Conservation (phyloP, 2,113 vertebrate species). For the Clinocottus analis region DNA sequence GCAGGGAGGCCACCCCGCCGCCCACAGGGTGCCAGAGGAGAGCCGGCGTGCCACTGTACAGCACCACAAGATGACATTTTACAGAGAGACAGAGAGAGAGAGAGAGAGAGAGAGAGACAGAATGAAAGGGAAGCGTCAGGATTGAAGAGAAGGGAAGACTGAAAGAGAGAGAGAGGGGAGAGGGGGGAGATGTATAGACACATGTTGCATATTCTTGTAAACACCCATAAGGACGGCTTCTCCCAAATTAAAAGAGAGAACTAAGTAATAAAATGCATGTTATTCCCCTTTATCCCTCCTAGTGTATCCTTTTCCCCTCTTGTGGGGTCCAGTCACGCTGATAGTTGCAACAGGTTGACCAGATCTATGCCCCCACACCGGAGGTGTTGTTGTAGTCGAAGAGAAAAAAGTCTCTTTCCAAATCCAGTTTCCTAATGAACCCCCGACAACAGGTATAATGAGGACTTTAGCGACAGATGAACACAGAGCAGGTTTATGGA, state of each 20-base stretch:
- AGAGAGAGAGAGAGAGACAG: neutral
- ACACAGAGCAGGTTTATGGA: too few relatives aligned
- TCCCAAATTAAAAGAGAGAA: neutral
- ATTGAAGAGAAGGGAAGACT: neutral
- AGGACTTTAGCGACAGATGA: neutral
- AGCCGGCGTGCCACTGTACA: neutral
- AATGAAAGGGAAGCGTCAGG: neutral
- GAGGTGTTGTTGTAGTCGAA: too few relatives aligned
- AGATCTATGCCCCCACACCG: neutral
- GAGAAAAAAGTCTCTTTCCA: too few relatives aligned
- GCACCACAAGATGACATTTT: too few relatives aligned
- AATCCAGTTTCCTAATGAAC: neutral
- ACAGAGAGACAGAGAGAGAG: neutral
- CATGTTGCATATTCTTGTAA: neutral
- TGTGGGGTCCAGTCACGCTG: neutral
- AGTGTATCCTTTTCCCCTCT: neutral
- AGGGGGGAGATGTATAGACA: too few relatives aligned
- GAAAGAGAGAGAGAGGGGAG: too few relatives aligned
- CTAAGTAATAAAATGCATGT: neutral
- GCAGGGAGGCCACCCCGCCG: slow-evolving; percentile 29
- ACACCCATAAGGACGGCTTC: neutral
- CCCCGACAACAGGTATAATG: neutral
- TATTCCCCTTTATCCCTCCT: neutral
- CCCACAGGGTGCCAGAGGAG: slow-evolving; percentile 48
- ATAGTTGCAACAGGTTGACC: neutral